Base-by-base conservation (phyloP, 2,888 invertebrate genomes). In the Hypomecis atomaria region DNA sequence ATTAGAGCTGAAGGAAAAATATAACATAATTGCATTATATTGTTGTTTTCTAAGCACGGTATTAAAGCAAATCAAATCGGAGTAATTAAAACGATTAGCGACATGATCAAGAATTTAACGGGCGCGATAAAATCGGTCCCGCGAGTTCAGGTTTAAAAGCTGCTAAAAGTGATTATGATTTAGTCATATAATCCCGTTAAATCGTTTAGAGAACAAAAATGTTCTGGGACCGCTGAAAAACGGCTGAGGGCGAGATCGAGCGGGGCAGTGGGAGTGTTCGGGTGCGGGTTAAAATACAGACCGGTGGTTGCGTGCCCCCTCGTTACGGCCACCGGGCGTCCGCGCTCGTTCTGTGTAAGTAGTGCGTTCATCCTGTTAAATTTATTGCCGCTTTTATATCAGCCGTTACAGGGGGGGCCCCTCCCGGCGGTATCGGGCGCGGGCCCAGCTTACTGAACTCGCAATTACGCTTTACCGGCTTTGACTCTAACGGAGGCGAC, bases 311-410 rank as follows among this genome's bases (percentile, higher is more conserved):
- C 84, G 85, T 85, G 84, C 83, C 85, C 85, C 88, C 89, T 89
- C 87, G 88, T 87, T 88, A 88, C 84, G 86, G 84, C 78, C 85
- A 84, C 84, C 84, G 82, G 84, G 78, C 85, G 71, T 66, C 68
- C 86, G 84, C 85, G 86, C 88, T 85, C 87, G 84, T 85, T 86
- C 87, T 86, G 83, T 89, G 88, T 90, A 92, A 91, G 90, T 91
- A 91, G 91, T 91, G 90, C 89, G 92, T 92, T 91, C 90, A 92
- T 92, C 91, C 92, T 90, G 90, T 89, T 89, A 89, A 92, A 92
- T 92, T 92, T 92, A 92, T 92, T 90, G 90, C 88, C 87, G 90
- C 91, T 91, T 91, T 91, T 92, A 92, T 92, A 92, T 92, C 90
- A 89, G 88, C 89, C 90, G 89, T 89, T 90, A 90, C 89, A 84